Base-by-base conservation (phyloP, 2,797 vertebrate species). In the Taeniopygia guttata region DNA sequence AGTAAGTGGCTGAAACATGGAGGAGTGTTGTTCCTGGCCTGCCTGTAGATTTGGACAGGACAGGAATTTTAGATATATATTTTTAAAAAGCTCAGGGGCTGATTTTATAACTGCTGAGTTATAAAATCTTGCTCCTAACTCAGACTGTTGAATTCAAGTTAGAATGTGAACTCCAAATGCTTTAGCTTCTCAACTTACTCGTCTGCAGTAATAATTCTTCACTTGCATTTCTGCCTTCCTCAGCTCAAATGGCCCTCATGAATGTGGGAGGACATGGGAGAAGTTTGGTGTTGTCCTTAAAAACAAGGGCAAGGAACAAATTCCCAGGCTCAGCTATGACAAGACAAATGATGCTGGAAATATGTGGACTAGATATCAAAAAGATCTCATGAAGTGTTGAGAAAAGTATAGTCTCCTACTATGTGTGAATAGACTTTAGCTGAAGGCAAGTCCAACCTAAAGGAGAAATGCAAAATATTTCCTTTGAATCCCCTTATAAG, bases 21-120 rank as follows among this genome's bases (percentile, higher is more conserved):
- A 52, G 30, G 54, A 38, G 7, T 27, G 16, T 58, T 79, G 16
- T 78, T 91, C 38, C 36, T 66, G 40, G 32, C 40, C 26, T 79
- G 68, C 29, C 25, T 84, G 13, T 59, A 75, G n/a, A 26, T 82
- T 69, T 91, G 69, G 18, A 38, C 46, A 30, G 43, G 63, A 81
- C 25, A 75, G 51, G 12, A 84, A 49, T 86, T 93, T 84, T 66
- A 84, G 21, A 36, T 45, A 3, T 13, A 40, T 73, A n/a, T 90
- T 93, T 91, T 91, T 60, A 46, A 79, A 59, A 69, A 46, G 10
- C 22, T 69, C 1, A 4, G 34, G 11, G 30, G 17, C 46, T 17
- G 18, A 59, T 86, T 93, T 90, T 89, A 6, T 92, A 83, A 90
- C 56, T 93, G 48, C 69, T 59, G 75, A 67, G 68, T 87, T 92